Percentiles rank a stretch among this genome's conserved stretches.
These are phyloP conservation scores for Cynaeus angustus DNA, from an alignment of 2,888 invertebrate genomes.

Conservation along the genomic window DNA sequence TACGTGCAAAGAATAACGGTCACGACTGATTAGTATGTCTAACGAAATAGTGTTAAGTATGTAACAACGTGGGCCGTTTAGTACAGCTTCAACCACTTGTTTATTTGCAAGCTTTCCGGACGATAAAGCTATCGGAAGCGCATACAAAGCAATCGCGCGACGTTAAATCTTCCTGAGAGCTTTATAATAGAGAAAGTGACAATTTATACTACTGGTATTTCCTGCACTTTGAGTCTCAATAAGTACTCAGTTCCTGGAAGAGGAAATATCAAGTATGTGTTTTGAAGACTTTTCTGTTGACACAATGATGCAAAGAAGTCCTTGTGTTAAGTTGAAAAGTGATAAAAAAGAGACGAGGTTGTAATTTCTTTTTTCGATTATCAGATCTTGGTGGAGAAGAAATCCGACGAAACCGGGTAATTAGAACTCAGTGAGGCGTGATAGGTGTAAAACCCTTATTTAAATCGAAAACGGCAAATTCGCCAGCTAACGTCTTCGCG, in stretches of 20 bases:
- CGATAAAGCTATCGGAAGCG: constrained; percentile 50
- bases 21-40: constrained; percentile 18
- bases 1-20: constrained; percentile 31
- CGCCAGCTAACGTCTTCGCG: neutral
- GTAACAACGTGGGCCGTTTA: constrained; percentile 35
- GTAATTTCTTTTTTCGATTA: constrained; percentile 15
- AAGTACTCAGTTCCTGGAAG: neutral
- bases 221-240: neutral
- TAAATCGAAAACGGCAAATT: constrained; percentile 24
- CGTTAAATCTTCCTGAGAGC: constrained; percentile 43
- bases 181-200: constrained; percentile 33
- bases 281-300: neutral
- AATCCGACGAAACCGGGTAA: constrained; percentile 18
- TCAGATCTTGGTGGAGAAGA: neutral
- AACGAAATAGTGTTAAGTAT: constrained; percentile 17
- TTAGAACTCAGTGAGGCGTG: constrained; percentile 43
- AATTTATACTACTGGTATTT: constrained; percentile 29
- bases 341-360: constrained; percentile 7
- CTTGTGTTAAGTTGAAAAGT: constrained; percentile 1
- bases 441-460: constrained; percentile 32
- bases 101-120: constrained; percentile 50
- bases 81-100: constrained; percentile 44
- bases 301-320: neutral
- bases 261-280: constrained; percentile 13
- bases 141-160: constrained; percentile 48